Evolutionary conservation across 2,113 vertebrate genomes (phyloP).

Genomic region (Osmerus mordax): DNA sequence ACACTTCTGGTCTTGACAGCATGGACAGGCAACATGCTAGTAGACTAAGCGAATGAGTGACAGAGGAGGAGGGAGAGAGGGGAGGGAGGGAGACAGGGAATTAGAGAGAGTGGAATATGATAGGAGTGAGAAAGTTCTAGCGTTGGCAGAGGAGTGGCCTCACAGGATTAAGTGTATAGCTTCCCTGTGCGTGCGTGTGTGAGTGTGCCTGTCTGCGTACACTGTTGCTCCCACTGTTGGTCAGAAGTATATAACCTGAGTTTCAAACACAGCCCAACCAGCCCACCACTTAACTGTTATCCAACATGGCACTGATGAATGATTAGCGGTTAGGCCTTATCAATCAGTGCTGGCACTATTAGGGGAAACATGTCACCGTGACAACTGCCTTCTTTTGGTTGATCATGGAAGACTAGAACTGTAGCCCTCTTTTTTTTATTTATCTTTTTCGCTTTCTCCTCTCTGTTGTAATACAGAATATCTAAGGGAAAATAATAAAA

Average conservation of each 20-base stretch:
- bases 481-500: too few relatives aligned
- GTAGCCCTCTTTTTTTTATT: background rate
- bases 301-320: too few relatives aligned
- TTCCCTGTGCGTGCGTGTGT: background rate
- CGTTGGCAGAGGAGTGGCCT: background rate
- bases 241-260: too few relatives aligned
- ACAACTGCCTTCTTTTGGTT: background rate
- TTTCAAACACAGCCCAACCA: too few relatives aligned
- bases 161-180: background rate
- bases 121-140: background rate
- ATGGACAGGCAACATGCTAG: background rate
- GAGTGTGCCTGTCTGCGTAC: conserved; percentile 2
- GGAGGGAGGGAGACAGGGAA: background rate
- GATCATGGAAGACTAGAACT: background rate
- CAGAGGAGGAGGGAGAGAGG: background rate
- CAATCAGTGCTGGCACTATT: too few relatives aligned
- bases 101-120: background rate
- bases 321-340: too few relatives aligned
- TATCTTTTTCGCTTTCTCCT: too few relatives aligned
- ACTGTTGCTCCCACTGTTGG: too few relatives aligned
- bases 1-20: background rate
- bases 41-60: background rate
- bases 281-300: too few relatives aligned
- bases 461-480: too few relatives aligned
- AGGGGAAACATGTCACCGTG: too few relatives aligned